Evolutionary conservation across 2,113 vertebrate species (phyloP), one percentile per base, ranked within the genome.

Genomic region (Podarcis cretensis): DNA sequence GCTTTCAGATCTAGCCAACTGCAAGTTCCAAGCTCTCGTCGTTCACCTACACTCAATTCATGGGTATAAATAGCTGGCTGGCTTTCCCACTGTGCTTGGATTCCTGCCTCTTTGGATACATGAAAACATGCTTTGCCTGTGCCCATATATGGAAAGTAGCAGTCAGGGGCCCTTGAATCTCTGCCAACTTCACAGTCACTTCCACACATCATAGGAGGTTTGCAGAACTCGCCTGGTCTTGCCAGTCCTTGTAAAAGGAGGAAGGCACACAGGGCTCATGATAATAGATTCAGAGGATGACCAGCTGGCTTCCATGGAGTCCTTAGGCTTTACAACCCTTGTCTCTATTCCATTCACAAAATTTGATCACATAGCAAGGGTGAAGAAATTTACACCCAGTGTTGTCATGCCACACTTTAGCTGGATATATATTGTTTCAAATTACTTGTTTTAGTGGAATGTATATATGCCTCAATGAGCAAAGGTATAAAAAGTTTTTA

Each of bases 41-140:
- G n/a, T 0, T 0, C 66, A 83, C 54, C 59, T 87, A 0, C 2
- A 74, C 13, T 75, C 69, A 79, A 79, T 89, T 87, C 75, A 77
- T 32, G 88, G 63, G 48, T 57, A 66, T 83, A 87, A 93, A 92
- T 59, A 25, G 4, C 79, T 43, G 83, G 35, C 76, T 68, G 37
- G 3, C 87, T 91, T 77, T 90, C 83, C 59, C 84, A 32, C 59
- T 89, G 2, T 12, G 1, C 69, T 84, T 88, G 71, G 43, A 90
- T 87, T 8, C 16, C 48, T 91, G 69, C 80, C 48, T 32, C 80
- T 91, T 89, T 87, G 79, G 27, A 84, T 75, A n/a, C 65, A 59
- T 84, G 81, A 89, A 92, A 89, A 65, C 9, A 66, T 37, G 3
- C 20, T 1, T 59, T 74, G 37, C 76, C 76, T 83, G 12, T 78